phyloP scores from a whole-genome alignment of 2,797 vertebrate genomes.

The Denticeps clupeoides region DNA sequence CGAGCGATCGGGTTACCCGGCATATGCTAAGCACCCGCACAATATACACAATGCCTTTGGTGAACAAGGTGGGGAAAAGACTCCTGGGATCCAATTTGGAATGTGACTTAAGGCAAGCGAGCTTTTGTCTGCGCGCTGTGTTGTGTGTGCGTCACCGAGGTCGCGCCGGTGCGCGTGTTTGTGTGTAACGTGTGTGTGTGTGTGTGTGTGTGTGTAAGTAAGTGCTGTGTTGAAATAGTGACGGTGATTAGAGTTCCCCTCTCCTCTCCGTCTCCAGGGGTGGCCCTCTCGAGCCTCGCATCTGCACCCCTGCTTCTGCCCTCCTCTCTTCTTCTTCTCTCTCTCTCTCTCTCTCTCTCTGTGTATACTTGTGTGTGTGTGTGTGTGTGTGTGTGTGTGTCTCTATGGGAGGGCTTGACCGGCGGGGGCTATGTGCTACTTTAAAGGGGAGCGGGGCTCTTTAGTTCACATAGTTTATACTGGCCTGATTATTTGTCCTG shows the following conservation, averaged over 20 bases:
- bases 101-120: slow-evolving; percentile 79
- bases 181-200: neutral
- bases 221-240: slow-evolving; percentile 40
- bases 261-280: slow-evolving; percentile 35
- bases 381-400: slow-evolving; percentile 11
- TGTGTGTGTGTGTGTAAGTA: slow-evolving; percentile 17
- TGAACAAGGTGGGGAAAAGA: slow-evolving; percentile 77
- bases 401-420: slow-evolving; percentile 30
- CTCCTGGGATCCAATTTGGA: slow-evolving; percentile 92
- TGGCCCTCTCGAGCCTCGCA: slow-evolving; percentile 47
- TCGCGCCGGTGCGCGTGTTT: slow-evolving; percentile 12
- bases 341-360: slow-evolving; percentile 5
- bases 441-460: slow-evolving; percentile 43
- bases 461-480: slow-evolving; percentile 47
- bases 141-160: slow-evolving; percentile 28
- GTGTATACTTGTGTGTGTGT: slow-evolving; percentile 7
- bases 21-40: slow-evolving; percentile 79
- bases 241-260: slow-evolving; percentile 52
- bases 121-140: slow-evolving; percentile 39
- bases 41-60: slow-evolving; percentile 78
- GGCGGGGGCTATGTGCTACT: slow-evolving; percentile 39
- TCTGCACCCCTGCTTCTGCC: slow-evolving; percentile 30
- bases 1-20: slow-evolving; percentile 74
- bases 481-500: slow-evolving; percentile 49
- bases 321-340: slow-evolving; percentile 12